Percentiles rank a stretch among this genome's conserved stretches.
Conservation (phyloP, 2,888 invertebrate genomes). For the Oscheius onirici region DNA sequence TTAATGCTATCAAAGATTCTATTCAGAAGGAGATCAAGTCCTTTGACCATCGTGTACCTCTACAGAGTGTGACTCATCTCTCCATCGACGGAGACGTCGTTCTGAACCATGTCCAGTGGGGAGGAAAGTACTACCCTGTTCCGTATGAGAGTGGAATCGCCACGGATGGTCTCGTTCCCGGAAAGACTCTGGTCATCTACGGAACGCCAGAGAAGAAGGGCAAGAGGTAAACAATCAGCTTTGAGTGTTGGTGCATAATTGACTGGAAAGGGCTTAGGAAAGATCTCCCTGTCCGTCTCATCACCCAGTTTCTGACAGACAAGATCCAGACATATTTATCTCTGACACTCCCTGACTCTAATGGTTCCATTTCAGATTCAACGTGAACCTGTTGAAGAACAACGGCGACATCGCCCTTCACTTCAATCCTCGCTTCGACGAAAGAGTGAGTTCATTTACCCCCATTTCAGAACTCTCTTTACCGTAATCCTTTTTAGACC, state of each 20-base stretch:
- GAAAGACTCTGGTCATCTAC: constrained; percentile 60
- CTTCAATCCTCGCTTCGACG: constrained; percentile 68
- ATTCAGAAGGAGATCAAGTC: constrained; percentile 59
- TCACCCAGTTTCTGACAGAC: no score
- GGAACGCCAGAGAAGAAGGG: constrained; percentile 63
- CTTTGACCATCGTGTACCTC: constrained; percentile 63
- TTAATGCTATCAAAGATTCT: background rate
- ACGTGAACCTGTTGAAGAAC: constrained; percentile 64
- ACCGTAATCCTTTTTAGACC: constrained; percentile 33
- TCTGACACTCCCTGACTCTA: background rate
- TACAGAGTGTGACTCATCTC: constrained; percentile 60
- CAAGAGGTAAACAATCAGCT: constrained; percentile 56
- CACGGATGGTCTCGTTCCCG: constrained; percentile 57
- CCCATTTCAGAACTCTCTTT: background rate
- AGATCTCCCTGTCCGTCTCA: background rate
- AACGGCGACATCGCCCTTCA: constrained; percentile 66
- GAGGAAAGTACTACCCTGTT: constrained; percentile 65
- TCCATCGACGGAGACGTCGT: constrained; percentile 63
- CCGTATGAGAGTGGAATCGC: constrained; percentile 64
- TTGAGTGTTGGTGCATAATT: background rate
- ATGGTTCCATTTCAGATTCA: constrained; percentile 43
- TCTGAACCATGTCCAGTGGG: constrained; percentile 64
- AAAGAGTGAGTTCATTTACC: constrained; percentile 53
- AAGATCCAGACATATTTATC: background rate
- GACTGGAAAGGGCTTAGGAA: background rate